Base-by-base conservation (phyloP, 2,888 invertebrate genomes). In the Zele albiditarsus region DNA sequence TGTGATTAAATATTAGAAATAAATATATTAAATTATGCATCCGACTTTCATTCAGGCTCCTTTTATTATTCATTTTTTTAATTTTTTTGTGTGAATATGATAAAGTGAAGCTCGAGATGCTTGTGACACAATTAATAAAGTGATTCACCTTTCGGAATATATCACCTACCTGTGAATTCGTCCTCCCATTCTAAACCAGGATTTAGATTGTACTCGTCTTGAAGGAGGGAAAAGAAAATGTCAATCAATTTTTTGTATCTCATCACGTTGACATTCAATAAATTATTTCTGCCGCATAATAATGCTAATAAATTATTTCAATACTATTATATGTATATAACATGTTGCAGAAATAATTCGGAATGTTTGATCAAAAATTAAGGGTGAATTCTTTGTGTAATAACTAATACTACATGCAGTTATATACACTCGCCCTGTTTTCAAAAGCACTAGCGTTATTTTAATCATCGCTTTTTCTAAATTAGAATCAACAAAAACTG, bases 131-230 rank as follows among this genome's bases (percentile, higher is more conserved):
- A 74, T 78, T 70, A 79, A 77, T 77, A 75, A 79, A 75, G 78
- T 77, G 79, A 79, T 80, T 80, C 79, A 81, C 82, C 84, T 84
- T 82, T 63, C 83, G 84, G 85, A 86, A 85, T 86, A 85, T 83
- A 86, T 88, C 92, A 95, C 97, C 96, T 97, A 97, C 97, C 97
- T 97, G 97, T 96, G 93, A 97, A 97, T 93, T 97, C 97, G 96
- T 97, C 97, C 95, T 97, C 97, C 97, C 97, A 97, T 93, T 97
- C 97, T 97, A 97, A 97, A 96, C 96, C 96, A 94, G 97, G 97
- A 95, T 97, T 97, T 95, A 97, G 96, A 97, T 97, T 97, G 96
- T 97, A 97, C 94, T 97, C 97, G 94, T 97, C 97, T 97, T 96
- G 95, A 95, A 95, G 94, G 90, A 90, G 89, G 90, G 90, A 90